Base-by-base conservation (phyloP, 2,797 vertebrate species). In the Chaunax sp. region DNA sequence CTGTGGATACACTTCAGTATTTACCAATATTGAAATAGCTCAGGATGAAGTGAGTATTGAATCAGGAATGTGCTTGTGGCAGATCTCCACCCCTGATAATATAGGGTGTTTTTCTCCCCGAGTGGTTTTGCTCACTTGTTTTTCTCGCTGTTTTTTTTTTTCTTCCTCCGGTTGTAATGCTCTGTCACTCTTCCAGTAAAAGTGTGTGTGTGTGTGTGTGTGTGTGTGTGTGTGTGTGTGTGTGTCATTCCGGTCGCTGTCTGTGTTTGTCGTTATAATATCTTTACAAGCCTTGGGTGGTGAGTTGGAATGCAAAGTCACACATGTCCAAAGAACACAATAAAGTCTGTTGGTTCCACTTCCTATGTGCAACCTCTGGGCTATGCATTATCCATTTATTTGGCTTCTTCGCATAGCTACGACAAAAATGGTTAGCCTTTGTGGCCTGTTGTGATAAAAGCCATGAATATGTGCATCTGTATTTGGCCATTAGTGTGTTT, bases 71-170 rank as follows among this genome's bases (percentile, higher is more conserved):
- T 73, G 73, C 76, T 80, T 83, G 87, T 84, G 87, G 88, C 85
- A 90, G 89, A 93, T 90, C 87, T 88, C 86, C 86, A 80, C 75
- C 87, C 84, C 80, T 90, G 91, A 93, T 93, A 92, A 89, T 89
- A 73, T 85, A 80, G 82, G 85, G 84, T 89, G 87, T 91, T 89
- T 87, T 87, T 89, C 81, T 86, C 78, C 83, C 78, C 63, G 78
- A 90, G 89, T 78, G 81, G 85, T 91, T 91, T 90, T 89, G 72
- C 86, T 86, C 81, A 82, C 84, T 90, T 93, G 88, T 89, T 91
- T 90, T 90, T 89, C 84, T 85, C 72, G 59, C 22, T 30, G 13
- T 74, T 54, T 74, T 66, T 65, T 81, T 78, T 69, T 35, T 35
- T 35, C 33, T 35, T 35, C n/a, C 72, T 82, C 64, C 45, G 64